These are phyloP conservation scores for Timema podura DNA, from an alignment of 2,888 invertebrate genomes.

Conservation along the genomic window DNA sequence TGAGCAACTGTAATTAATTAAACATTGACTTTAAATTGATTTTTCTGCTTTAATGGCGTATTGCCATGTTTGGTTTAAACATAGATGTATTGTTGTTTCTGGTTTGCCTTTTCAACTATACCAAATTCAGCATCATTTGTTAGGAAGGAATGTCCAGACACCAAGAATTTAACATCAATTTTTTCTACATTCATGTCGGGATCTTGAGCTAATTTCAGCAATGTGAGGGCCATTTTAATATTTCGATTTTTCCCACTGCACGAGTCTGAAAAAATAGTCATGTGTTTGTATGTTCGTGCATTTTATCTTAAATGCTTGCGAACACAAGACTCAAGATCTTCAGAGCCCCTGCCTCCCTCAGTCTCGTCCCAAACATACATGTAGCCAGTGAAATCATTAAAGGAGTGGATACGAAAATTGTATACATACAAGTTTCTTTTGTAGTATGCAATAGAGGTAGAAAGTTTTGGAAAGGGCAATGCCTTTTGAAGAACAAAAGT, in stretches of 20 bases:
- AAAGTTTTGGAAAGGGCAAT: too few relatives aligned
- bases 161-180: background rate
- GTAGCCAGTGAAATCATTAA: background rate
- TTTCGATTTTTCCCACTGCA: background rate
- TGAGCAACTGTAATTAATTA: too few relatives aligned
- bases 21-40: too few relatives aligned
- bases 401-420: background rate
- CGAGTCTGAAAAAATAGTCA: background rate
- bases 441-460: background rate
- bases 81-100: background rate
- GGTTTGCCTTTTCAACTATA: background rate
- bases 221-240: background rate
- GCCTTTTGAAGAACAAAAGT: too few relatives aligned
- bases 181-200: conserved; percentile 1
- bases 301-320: background rate
- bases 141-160: background rate
- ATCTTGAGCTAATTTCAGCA: background rate
- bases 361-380: conserved; percentile 14
- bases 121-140: conserved; percentile 11
- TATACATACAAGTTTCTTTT: conserved; percentile 1
- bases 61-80: background rate
- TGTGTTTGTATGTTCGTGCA: background rate
- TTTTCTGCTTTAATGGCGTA: background rate
- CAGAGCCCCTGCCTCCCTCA: background rate
- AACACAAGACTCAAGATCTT: background rate